These are phyloP conservation scores for Cyprinodon brontotheroides DNA, from an alignment of 2,113 vertebrate species.

Conservation along the genomic window DNA sequence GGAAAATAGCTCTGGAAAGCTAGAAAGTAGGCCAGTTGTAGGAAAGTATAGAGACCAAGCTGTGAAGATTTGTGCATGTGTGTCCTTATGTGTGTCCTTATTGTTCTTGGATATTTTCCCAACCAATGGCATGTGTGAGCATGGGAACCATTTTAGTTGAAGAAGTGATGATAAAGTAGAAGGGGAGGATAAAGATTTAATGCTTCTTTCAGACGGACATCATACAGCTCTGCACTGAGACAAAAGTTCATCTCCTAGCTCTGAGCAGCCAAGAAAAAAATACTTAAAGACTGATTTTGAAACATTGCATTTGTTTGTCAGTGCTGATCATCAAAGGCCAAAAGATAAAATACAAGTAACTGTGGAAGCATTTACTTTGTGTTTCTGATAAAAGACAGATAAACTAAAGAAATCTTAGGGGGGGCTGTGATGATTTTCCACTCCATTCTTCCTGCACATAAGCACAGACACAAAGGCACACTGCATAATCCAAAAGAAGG, in stretches of 20 bases:
- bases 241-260: constrained; percentile 1
- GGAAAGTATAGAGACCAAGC: constrained; percentile 33
- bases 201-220: constrained; percentile 49
- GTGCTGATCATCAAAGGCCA: constrained; percentile 3
- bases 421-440: constrained; percentile 19
- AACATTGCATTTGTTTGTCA: constrained; percentile 9
- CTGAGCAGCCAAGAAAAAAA: background rate
- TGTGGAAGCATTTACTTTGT: constrained; percentile 45
- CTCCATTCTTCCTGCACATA: constrained; percentile 22
- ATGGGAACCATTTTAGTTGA: constrained; percentile 59
- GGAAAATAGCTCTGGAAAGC: constrained; percentile 42
- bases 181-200: constrained; percentile 64
- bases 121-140: constrained; percentile 28
- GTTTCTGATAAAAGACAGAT: constrained; percentile 51
- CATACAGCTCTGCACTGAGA: constrained; percentile 41
- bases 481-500: constrained; percentile 42
- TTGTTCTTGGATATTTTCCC: constrained; percentile 46
- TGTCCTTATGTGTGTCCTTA: constrained; percentile 6
- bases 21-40: constrained; percentile 45
- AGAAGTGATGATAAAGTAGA: constrained; percentile 35
- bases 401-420: constrained; percentile 23
- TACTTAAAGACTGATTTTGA: constrained; percentile 20
- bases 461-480: constrained; percentile 26
- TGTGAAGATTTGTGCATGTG: background rate
- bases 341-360: constrained; percentile 29